Base-by-base conservation (phyloP, 1,140 invertebrate species). In the Euwallacea fornicatus region DNA sequence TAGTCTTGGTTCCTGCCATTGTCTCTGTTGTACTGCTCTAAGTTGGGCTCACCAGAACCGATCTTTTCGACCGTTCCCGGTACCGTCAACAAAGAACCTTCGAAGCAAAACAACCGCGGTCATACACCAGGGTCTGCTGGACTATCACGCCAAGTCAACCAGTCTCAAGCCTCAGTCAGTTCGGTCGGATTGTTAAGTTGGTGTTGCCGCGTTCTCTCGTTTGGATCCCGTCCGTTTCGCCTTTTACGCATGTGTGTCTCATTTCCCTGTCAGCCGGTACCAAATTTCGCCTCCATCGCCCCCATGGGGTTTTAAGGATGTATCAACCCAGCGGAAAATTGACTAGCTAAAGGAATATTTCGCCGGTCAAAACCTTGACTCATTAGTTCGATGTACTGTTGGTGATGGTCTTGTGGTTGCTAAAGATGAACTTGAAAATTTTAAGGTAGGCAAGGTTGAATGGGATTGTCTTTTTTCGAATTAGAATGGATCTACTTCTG, bases 101-200 rank as follows among this genome's bases (percentile, higher is more conserved):
- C 62, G 60, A 62, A 62, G 46, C 43, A 54, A 64, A 64, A 16
- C 62, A n/a, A 42, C 21, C 53, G 33, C 47, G 42, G 21, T 21
- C 62, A 64, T 46, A 46, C 60, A 62, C 9, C 60, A 46, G 60
- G 60, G 15, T 41, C 42, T 42, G 21, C 60, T n/a, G 10, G 50
- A 65, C 63, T 65, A 41, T 65, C 44, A 15, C 10, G 41, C 65
- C 56, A 66, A 66, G 65, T 58, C 53, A 66, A 56, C 58, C 65
- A 66, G 53, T 66, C 65, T 13, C 43, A 33, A 33, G 21, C 21
- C 21, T 33, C 21, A 33, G 21, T 33, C 21, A 42, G 55, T 66
- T 58, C 42, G 43, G 62, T 50, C 53, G 62, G 15, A 44, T 13
- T 56, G 60, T 16, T 44, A 11, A 62, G 42, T 47, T 62, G 13